Conservation (phyloP, 2,888 invertebrate species). For the Agriopis aurantiaria region DNA sequence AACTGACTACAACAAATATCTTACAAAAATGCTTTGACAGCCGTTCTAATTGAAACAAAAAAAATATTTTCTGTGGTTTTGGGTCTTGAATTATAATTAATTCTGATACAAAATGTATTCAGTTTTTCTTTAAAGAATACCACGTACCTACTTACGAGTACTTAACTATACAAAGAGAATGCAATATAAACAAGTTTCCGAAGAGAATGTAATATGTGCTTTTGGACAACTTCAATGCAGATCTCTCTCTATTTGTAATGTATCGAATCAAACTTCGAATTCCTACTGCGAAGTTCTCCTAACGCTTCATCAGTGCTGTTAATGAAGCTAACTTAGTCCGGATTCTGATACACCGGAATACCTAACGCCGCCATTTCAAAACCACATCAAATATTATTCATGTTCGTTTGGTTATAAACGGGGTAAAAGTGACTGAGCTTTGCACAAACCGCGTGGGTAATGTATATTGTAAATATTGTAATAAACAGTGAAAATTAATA, state of each 20-base stretch:
- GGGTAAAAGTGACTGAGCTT: constrained; percentile 26
- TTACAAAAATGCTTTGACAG: no score
- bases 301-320: constrained; percentile 22
- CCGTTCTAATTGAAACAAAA: no score
- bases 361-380: constrained; percentile 56
- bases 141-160: no score
- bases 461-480: not conserved
- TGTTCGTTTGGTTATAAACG: constrained; percentile 49
- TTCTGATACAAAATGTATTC: no score
- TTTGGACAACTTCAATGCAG: not conserved
- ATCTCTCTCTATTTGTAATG: constrained; percentile 4
- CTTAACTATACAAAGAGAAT: no score
- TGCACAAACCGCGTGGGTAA: not conserved
- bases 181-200: not conserved
- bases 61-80: no score
- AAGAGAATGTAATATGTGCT: not conserved
- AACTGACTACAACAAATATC: no score
- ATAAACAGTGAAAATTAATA: not conserved
- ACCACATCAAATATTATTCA: constrained; percentile 68
- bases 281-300: constrained; percentile 4
- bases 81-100: no score
- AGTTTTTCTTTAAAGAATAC: no score
- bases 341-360: constrained; percentile 34
- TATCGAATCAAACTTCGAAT: constrained; percentile 14
- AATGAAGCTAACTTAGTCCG: constrained; percentile 28